These are phyloP conservation scores for Noturus placidus DNA, from an alignment of 2,113 vertebrate genomes.

Conservation along the genomic window DNA sequence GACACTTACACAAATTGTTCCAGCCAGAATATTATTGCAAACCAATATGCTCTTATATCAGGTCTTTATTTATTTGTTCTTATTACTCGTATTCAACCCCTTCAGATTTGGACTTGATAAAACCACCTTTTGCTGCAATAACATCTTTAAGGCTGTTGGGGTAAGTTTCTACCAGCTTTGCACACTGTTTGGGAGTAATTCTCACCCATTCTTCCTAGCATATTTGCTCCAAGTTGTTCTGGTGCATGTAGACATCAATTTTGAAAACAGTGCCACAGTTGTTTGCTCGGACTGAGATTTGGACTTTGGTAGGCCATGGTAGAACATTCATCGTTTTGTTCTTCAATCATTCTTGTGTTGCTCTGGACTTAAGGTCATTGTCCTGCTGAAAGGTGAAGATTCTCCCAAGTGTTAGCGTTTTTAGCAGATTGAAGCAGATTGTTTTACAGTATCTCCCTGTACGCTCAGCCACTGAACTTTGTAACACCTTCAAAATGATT, in stretches of 20 bases:
- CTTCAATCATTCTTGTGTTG: not conserved
- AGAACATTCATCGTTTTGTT: not conserved
- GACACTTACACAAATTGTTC: not conserved
- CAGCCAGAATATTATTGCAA: not conserved
- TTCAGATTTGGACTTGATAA: not conserved
- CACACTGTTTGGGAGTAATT: not conserved
- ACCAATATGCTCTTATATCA: no score
- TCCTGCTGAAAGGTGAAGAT: not conserved
- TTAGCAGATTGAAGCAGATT: not conserved
- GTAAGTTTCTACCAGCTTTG: no score
- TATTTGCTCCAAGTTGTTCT: not conserved
- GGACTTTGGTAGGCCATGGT: not conserved
- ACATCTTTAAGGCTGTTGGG: no score
- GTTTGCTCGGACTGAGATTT: not conserved
- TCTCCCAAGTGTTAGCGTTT: not conserved
- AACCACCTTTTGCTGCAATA: not conserved
- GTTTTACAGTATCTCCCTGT: not conserved
- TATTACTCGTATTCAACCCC: not conserved
- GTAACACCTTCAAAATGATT: not conserved
- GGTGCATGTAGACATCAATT: not conserved
- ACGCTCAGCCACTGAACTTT: not conserved
- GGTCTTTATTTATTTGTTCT: no score
- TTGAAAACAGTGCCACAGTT: not conserved
- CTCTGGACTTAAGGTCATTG: not conserved
- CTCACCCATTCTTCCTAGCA: not conserved